These are phyloP conservation scores for Cavia aperea DNA, from an alignment of 2,113 vertebrate species.

Conservation along the genomic window DNA sequence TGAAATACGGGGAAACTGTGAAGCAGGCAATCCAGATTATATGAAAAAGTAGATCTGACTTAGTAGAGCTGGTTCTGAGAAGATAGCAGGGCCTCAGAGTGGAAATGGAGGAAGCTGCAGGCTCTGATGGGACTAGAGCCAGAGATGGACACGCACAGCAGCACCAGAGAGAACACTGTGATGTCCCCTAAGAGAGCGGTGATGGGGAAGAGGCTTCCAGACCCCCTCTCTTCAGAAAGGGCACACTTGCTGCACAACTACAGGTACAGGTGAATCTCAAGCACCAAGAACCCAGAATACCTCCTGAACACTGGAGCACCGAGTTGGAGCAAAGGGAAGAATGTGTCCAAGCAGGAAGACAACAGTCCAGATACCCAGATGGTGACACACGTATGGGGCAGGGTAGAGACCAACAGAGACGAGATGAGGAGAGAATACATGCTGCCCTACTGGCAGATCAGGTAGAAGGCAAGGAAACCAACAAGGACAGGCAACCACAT, in stretches of 20 bases:
- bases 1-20: neutral
- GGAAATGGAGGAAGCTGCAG: neutral
- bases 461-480: neutral
- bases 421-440: neutral
- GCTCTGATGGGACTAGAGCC: neutral
- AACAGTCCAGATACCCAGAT: neutral
- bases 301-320: neutral
- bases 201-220: neutral
- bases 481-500: neutral
- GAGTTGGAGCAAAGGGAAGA: neutral
- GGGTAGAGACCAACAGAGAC: neutral
- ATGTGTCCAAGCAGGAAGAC: neutral
- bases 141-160: neutral
- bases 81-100: neutral
- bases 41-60: neutral
- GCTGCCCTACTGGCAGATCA: neutral
- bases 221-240: neutral
- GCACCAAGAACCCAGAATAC: neutral
- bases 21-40: neutral
- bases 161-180: neutral
- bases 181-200: neutral
- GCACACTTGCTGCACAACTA: neutral
- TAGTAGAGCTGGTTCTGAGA: neutral
- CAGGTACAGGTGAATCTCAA: neutral
- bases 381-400: neutral